These are phyloP conservation scores for Cephus runcator DNA, from an alignment of 2,888 invertebrate genomes.

Conservation along the genomic window DNA sequence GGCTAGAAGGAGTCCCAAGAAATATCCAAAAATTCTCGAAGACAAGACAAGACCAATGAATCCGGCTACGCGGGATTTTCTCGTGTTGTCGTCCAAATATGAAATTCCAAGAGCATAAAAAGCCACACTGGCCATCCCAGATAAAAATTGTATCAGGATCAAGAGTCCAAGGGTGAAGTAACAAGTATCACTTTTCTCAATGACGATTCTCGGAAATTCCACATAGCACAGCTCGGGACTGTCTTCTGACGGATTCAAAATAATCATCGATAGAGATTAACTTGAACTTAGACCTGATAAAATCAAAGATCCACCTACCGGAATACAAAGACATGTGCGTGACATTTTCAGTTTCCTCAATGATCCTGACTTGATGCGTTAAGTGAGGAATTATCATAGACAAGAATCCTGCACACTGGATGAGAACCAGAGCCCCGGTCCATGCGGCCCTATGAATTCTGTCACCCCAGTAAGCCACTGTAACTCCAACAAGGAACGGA, in stretches of 20 bases:
- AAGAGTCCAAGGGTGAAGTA: conserved; percentile 65
- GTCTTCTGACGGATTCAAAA: conserved; percentile 38
- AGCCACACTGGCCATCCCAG: conserved; percentile 66
- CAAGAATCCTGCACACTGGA: conserved; percentile 68
- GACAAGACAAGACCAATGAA: conserved; percentile 49
- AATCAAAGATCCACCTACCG: conserved; percentile 37
- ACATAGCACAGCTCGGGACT: conserved; percentile 45
- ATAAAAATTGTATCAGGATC: conserved; percentile 66
- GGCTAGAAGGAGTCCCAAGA: conserved; percentile 52
- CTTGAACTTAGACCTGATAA: neutral
- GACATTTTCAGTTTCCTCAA: conserved; percentile 44
- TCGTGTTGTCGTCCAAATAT: conserved; percentile 73
- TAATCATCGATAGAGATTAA: neutral
- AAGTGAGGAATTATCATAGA: conserved; percentile 70
- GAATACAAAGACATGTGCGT: conserved; percentile 51
- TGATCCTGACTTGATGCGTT: conserved; percentile 54
- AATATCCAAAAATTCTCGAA: conserved; percentile 47
- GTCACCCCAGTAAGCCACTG: conserved; percentile 71
- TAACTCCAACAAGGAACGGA: conserved; percentile 68
- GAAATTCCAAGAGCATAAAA: conserved; percentile 70
- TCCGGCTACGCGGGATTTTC: conserved; percentile 67
- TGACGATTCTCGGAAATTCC: conserved; percentile 35
- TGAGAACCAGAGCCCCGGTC: conserved; percentile 69
- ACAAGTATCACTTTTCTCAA: conserved; percentile 41
- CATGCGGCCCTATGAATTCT: conserved; percentile 71